Evolutionary conservation across 2,113 vertebrate species (phyloP).

Genomic region (Nycticorax nycticorax): DNA sequence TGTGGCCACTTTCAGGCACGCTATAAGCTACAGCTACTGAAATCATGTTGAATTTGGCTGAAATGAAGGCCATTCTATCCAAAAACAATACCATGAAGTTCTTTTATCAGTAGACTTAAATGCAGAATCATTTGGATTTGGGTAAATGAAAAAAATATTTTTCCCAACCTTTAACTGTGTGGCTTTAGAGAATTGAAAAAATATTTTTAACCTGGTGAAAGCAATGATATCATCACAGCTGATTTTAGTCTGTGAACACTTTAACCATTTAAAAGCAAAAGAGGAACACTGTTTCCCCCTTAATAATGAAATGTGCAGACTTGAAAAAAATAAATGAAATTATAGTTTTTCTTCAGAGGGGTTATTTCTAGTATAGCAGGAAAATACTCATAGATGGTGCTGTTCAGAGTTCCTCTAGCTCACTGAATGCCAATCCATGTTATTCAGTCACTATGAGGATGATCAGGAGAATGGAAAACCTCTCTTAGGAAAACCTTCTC

Average conservation of each 20-base stretch:
- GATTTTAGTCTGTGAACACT: not conserved
- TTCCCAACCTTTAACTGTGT: not conserved
- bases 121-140: not conserved
- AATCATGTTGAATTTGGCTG: not conserved
- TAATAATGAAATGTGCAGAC: not conserved
- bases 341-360: not conserved
- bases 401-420: not conserved
- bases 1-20: not conserved
- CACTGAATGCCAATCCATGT: not conserved
- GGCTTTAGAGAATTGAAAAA: not conserved
- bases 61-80: not conserved
- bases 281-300: not conserved
- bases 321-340: not conserved
- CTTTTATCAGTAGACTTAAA: not conserved
- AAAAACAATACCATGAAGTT: not conserved
- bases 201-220: not conserved
- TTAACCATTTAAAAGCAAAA: not conserved
- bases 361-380: not conserved
- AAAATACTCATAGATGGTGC: not conserved
- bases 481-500: not conserved
- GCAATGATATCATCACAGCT: not conserved
- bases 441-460: not conserved
- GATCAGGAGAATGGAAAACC: not conserved
- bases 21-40: not conserved
- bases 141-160: not conserved